Percentiles rank a stretch among this genome's conserved stretches.
Conservation (phyloP, 2,888 invertebrate species). For the Phorcus lineatus region DNA sequence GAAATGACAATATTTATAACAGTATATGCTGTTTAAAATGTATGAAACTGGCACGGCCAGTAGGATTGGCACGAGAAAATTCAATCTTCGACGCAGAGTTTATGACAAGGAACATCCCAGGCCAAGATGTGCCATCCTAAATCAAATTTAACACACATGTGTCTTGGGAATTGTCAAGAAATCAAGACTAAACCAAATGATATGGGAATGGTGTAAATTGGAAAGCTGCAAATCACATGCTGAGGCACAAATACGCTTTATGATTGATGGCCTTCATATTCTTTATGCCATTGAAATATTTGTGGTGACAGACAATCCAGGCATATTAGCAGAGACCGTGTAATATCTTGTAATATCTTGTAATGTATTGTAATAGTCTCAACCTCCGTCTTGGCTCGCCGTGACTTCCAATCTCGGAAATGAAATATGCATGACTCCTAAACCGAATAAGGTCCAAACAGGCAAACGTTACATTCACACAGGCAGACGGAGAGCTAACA, state of each 20-base stretch:
- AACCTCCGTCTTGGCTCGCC: neutral
- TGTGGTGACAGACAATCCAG: constrained; percentile 1
- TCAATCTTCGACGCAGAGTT: neutral
- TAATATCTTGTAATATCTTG: neutral
- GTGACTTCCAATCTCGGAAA: neutral
- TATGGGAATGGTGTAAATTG: constrained; percentile 5
- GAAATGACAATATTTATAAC: constrained; percentile 13
- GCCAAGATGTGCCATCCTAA: neutral
- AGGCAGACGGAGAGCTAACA: neutral
- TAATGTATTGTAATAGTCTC: neutral
- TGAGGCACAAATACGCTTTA: constrained; percentile 1
- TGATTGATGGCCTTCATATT: constrained; percentile 11
- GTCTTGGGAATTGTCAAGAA: constrained; percentile 11
- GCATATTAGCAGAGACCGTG: neutral
- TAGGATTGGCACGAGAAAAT: neutral
- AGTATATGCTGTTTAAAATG: constrained; percentile 5
- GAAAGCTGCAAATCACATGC: constrained; percentile 8
- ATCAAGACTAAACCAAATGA: constrained; percentile 13
- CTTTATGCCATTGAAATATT: constrained; percentile 7
- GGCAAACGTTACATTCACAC: neutral
- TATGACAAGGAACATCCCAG: neutral
- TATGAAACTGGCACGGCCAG: neutral
- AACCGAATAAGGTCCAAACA: constrained; percentile 1
- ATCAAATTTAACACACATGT: neutral
- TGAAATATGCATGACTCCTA: constrained; percentile 10